Evolutionary conservation across 64 coral and sea anemone species (phyloP).

Genomic region (Pocillopora damicornis): DNA sequence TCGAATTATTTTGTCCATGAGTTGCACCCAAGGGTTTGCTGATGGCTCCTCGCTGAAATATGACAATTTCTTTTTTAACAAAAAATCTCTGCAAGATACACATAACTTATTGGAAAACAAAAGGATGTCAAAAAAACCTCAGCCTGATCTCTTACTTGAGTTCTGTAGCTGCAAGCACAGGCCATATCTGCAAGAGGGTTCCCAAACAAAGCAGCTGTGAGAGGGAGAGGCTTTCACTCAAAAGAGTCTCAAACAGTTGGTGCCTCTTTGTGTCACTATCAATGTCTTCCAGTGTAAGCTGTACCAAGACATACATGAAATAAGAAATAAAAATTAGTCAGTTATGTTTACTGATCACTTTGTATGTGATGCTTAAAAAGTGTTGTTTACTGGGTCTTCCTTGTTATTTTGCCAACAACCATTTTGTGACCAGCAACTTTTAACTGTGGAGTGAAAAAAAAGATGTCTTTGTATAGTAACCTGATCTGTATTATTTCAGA

Average conservation of each 20-base stretch:
- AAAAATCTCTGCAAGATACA: background rate
- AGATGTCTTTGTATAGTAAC: too few relatives aligned
- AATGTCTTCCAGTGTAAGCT: conserved; percentile 77
- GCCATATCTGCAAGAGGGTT: conserved; percentile 79
- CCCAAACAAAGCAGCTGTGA: conserved; percentile 49
- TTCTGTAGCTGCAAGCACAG: conserved; percentile 86
- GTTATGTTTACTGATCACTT: background rate
- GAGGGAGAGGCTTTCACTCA: conserved; percentile 41
- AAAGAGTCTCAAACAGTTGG: conserved; percentile 47
- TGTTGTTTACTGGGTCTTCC: too few relatives aligned
- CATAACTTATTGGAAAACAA: background rate
- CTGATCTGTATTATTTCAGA: too few relatives aligned
- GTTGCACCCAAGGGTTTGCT: conserved; percentile 78
- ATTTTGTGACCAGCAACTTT: too few relatives aligned
- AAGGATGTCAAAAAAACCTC: background rate
- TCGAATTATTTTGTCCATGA: conserved; percentile 55
- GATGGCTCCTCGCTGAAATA: conserved; percentile 50
- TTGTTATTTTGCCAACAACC: too few relatives aligned
- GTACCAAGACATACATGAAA: background rate
- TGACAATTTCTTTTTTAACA: background rate
- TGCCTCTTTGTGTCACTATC: conserved; percentile 85
- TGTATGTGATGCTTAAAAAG: background rate
- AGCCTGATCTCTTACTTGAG: conserved; percentile 48
- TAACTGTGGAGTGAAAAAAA: too few relatives aligned
- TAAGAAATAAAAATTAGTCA: background rate